phyloP scores from a whole-genome alignment of 1,140 invertebrate genomes.

The Frieseomelitta varia region DNA sequence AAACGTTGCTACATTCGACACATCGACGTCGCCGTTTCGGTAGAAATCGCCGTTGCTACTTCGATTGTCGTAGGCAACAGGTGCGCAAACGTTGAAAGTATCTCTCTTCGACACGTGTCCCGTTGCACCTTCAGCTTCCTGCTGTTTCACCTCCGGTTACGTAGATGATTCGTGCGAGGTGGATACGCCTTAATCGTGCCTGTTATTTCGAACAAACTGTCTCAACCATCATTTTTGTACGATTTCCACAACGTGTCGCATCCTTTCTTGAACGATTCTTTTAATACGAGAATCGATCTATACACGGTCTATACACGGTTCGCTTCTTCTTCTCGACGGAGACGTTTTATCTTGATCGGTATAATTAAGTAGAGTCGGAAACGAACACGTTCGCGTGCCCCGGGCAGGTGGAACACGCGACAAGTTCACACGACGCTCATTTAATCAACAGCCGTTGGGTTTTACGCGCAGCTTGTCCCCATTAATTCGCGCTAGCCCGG shows the following conservation, averaged over 20 bases:
- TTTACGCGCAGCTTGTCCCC: not conserved
- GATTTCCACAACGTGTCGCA: not conserved
- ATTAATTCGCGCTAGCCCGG: not conserved
- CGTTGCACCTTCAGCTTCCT: slow-evolving; percentile 39
- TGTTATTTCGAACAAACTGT: slow-evolving; percentile 40
- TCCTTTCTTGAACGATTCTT: not conserved
- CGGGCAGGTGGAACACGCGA: slow-evolving; percentile 10
- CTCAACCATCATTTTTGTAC: not conserved
- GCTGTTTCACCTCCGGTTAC: slow-evolving; percentile 48
- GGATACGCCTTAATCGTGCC: slow-evolving; percentile 32
- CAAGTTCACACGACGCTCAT: slow-evolving; percentile 4
- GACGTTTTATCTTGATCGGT: not conserved
- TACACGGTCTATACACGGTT: not conserved
- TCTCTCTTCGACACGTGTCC: slow-evolving; percentile 43
- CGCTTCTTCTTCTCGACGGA: not conserved
- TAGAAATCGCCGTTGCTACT: not conserved
- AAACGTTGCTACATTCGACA: not conserved
- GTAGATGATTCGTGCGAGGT: slow-evolving; percentile 41
- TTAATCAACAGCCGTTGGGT: not conserved
- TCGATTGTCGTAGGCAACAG: too few relatives aligned
- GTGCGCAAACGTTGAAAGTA: slow-evolving; percentile 12
- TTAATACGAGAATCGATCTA: not conserved
- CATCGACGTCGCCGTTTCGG: not conserved
- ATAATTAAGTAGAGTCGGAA: not conserved
- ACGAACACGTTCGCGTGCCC: not conserved